Evolutionary conservation across 2,113 vertebrate genomes (phyloP).

Genomic region (Malurus elegans): DNA sequence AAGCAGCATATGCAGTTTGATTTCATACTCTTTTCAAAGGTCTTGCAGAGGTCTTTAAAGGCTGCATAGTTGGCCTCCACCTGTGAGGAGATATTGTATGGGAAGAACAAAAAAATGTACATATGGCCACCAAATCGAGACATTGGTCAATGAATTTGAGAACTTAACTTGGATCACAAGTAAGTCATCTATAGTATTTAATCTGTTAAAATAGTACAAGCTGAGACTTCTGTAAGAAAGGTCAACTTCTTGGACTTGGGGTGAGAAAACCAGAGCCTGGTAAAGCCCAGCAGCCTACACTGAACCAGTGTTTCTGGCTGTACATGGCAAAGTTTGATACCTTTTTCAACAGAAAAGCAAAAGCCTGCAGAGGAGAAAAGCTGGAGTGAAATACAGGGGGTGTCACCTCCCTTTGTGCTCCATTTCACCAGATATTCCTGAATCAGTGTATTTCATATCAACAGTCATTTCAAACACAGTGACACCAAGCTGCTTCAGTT

Average conservation of each 20-base stretch:
- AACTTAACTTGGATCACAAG: not conserved
- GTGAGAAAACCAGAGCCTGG: not conserved
- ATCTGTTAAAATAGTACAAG: not conserved
- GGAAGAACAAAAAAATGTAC: not conserved
- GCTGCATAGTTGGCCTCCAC: not conserved
- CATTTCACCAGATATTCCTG: not conserved
- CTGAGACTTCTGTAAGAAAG: not conserved
- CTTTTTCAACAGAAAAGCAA: not conserved
- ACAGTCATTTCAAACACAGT: not conserved
- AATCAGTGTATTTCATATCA: not conserved
- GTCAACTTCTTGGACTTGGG: not conserved
- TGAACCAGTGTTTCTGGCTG: not conserved
- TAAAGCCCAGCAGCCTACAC: not conserved
- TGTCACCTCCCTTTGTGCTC: not conserved
- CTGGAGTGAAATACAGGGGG: not conserved
- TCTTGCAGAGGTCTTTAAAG: not conserved
- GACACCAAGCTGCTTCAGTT: not conserved
- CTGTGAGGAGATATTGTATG: not conserved
- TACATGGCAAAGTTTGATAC: not conserved
- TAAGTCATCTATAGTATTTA: not conserved
- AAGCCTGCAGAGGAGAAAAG: not conserved
- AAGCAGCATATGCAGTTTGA: not conserved
- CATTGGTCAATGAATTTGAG: not conserved
- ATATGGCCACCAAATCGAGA: not conserved
- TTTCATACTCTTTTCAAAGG: not conserved